Evolutionary conservation across 2,113 vertebrate species (phyloP).

Genomic region (Myrmecophaga tridactyla): DNA sequence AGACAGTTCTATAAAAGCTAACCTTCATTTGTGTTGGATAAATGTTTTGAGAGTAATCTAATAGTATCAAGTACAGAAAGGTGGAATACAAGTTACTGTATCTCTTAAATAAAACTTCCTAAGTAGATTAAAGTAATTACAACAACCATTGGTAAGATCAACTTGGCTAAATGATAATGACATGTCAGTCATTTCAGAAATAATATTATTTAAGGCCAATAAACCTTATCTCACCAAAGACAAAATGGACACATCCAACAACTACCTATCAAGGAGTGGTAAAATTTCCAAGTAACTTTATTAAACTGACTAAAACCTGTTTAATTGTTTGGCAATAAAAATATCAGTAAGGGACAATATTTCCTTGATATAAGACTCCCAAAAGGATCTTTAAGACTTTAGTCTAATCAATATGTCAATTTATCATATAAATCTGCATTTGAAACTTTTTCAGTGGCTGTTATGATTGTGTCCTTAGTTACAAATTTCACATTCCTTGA

Average conservation of each 20-base stretch:
- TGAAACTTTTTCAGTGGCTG: not conserved
- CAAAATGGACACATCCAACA: not conserved
- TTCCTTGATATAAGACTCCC: not conserved
- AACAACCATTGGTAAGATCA: not conserved
- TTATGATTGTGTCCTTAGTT: not conserved
- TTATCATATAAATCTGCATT: not conserved
- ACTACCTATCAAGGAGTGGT: accelerated
- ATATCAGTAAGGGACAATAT: not conserved
- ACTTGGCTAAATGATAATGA: not conserved
- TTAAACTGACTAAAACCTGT: not conserved
- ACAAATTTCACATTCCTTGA: not conserved
- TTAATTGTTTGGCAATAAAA: not conserved
- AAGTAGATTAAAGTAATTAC: not conserved
- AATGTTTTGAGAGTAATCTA: not conserved
- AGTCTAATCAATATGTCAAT: not conserved
- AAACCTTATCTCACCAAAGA: not conserved
- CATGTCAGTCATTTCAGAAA: not conserved
- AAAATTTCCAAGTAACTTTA: not conserved
- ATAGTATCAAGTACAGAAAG: not conserved
- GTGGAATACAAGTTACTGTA: not conserved
- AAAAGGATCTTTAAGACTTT: not conserved
- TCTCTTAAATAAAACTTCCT: not conserved
- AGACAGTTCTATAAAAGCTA: not conserved
- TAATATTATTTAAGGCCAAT: not conserved
- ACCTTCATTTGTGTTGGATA: not conserved